Base-by-base conservation (phyloP, 2,888 invertebrate genomes). In the Philhelius pedissequus region DNA sequence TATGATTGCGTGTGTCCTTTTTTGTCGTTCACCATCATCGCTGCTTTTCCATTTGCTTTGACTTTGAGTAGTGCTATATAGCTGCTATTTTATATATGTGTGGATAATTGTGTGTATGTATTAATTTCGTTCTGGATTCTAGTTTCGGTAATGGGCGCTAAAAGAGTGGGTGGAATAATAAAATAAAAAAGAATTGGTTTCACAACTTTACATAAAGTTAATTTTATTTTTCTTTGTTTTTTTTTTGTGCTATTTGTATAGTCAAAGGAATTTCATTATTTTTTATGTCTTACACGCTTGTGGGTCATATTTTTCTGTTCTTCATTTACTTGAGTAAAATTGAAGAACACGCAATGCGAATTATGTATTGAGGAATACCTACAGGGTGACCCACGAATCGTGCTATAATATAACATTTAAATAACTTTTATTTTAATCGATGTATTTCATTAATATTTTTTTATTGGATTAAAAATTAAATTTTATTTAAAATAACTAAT, bases 1-100 rank as follows among this genome's bases (percentile, higher is more conserved):
- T 58, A 66, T 69, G 74, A 74, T 83, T 83, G 83, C 83, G 83
- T 84, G 83, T 84, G 83, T 79, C 74, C 79, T 75, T 79, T 78
- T 43, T 69, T 54, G 32, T 56, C 79, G 62, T 64, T 74, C 13
- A 50, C 50, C 64, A 35, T 48, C 32, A n/a, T 48, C 48, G 64
- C 20, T 32, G 32, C 32, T 43, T 15, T 62, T 62, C n/a, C 43
- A 6, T 22, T 13, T 62, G 43, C 43, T 62, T 40, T 56, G 35
- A 56, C 32, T 56, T 43, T 58, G 58, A 58, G 25, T 27, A 52
- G 20, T 32, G 13, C 56, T 27, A 25, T 25, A n/a, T n/a, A n/a
- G n/a, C n/a, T 43, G 40, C 15, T 43, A n/a, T 50, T 50, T 15
- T 18, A 20, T 13, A 11, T 13, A 20, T 1, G 3, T 48, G 25